A percentile compares a stretch with the other conserved stretches of the same genome.
Evolutionary conservation across 2,113 vertebrate genomes (phyloP).

Genomic region (Vidua chalybeata): DNA sequence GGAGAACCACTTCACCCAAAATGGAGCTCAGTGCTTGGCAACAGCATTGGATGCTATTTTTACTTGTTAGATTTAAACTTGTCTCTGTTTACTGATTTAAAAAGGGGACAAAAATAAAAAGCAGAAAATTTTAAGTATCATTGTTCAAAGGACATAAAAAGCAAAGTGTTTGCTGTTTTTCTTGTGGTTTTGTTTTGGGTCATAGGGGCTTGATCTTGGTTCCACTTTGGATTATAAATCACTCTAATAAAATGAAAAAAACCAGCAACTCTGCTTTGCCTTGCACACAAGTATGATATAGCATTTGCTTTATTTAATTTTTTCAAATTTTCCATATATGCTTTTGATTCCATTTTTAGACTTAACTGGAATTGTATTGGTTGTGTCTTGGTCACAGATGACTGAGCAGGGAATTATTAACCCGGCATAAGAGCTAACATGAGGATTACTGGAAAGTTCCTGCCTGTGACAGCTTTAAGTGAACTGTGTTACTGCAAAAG

Average conservation of each 20-base stretch:
- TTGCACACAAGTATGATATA: neutral
- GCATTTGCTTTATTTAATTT: neutral
- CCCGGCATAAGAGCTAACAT: slow-evolving; percentile 46
- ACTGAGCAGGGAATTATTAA: slow-evolving; percentile 60
- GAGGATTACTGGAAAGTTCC: slow-evolving; percentile 63
- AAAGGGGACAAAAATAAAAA: neutral
- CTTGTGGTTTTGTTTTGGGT: neutral
- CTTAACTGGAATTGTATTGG: neutral
- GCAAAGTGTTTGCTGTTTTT: neutral
- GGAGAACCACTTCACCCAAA: neutral
- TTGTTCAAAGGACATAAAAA: neutral
- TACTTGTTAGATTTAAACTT: neutral
- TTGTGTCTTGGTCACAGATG: neutral
- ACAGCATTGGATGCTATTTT: neutral
- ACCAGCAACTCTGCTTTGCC: neutral
- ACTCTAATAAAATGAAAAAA: neutral
- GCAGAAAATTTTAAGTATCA: neutral
- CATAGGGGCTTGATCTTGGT: neutral
- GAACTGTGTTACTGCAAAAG: slow-evolving; percentile 49
- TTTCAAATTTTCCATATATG: neutral
- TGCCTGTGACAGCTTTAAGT: slow-evolving; percentile 55
- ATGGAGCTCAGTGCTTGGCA: neutral
- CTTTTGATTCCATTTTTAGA: neutral
- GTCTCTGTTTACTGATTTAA: neutral
- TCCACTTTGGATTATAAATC: slow-evolving; percentile 9